A percentile compares a stretch with the other conserved stretches of the same genome.
Conservation (phyloP, 2,797 vertebrate species). For the Propithecus perrieri region DNA sequence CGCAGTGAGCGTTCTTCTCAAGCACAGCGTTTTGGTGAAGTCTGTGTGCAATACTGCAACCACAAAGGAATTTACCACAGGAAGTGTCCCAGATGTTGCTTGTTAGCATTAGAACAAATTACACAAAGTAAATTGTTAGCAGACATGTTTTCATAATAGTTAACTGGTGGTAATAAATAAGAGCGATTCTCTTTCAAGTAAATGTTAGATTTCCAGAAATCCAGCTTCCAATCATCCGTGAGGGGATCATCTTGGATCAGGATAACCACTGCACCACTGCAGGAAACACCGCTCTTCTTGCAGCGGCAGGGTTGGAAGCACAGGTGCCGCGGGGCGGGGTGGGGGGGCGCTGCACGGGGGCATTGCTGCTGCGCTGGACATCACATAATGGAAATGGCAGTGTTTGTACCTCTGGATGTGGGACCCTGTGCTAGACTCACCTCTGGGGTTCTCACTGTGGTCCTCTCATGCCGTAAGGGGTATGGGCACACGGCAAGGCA, state of each 20-base stretch:
- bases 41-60: constrained; percentile 79
- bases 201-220: constrained; percentile 78
- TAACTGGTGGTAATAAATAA: constrained; percentile 82
- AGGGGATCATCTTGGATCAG: constrained; percentile 64
- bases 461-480: background rate
- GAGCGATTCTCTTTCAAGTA: constrained; percentile 75
- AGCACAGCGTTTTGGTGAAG: constrained; percentile 69
- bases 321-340: rapidly evolving
- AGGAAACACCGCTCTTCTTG: background rate
- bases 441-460: background rate
- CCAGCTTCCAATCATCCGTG: constrained; percentile 76
- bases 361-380: background rate
- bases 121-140: constrained; percentile 86
- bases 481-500: background rate
- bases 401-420: background rate
- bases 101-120: constrained; percentile 87
- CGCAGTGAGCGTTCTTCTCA: background rate
- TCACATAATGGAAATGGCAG: background rate
- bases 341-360: no score
- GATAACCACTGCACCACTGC: background rate
- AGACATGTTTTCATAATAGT: constrained; percentile 85
- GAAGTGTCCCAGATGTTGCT: constrained; percentile 86
- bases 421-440: background rate
- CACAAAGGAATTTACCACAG: constrained; percentile 83
- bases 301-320: background rate